Base-by-base conservation (phyloP, 1,140 invertebrate species). In the Achroia grisella region DNA sequence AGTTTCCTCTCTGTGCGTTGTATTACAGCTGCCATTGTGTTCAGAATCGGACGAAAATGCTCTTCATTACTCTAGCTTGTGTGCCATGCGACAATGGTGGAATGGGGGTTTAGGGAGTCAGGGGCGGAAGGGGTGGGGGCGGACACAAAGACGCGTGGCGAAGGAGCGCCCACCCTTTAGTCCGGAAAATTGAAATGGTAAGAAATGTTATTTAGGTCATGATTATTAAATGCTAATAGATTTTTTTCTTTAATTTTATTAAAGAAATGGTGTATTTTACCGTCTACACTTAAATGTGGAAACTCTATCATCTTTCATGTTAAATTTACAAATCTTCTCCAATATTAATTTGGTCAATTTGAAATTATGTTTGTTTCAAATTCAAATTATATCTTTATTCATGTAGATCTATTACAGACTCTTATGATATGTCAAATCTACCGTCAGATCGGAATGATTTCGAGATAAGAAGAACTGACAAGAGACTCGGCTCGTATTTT, bases 1-100 rank as follows among this genome's bases (percentile, higher is more conserved):
- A 77, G 51, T 75, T 74, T 79, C 72, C 79, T 78, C 76, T 79
- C 74, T 74, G 39, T 51, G 62, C 73, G 64, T 80, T 76, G 77
- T 83, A 81, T 79, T 81, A 83, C 76, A 81, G 72, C 68, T 61
- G 33, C 53, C 54, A 79, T 83, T 83, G 79, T 83, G 56, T 31
- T 67, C 64, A 46, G 71, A 79, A 83, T 83, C 74, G 79, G 76
- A 83, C 79, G 79, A 83, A 83, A 83, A 83, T 80, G 74, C 75
- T 83, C 79, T 83, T 83, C 79, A 83, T 83, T 83, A 83, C 72
- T 71, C 59, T 83, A 83, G 79, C 76, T 77, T 75, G 72, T 79
- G 72, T 81, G 73, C 75, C 62, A 50, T 76, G 67, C 71, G 70
- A 82, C 76, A 80, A 80, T 79, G 62, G 68, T 32, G 31, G 30